Conservation (phyloP, 2,888 invertebrate genomes). For the Trachelus iudaicus region DNA sequence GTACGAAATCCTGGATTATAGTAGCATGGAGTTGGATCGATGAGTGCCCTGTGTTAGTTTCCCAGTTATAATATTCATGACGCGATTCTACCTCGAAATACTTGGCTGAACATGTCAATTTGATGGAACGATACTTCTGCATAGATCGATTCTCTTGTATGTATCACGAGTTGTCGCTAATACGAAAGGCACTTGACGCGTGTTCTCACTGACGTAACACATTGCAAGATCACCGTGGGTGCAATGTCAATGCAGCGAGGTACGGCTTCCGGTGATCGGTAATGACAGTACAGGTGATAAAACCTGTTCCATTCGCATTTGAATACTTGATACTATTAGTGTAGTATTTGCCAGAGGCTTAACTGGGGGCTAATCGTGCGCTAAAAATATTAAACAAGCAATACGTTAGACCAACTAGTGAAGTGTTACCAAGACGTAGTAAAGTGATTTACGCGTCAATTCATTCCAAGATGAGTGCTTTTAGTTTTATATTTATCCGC, state of each 20-base stretch:
- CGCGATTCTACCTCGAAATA: neutral
- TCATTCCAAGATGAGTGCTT: neutral
- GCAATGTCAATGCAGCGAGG: conserved; percentile 66
- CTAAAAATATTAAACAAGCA: neutral
- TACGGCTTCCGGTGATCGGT: conserved; percentile 65
- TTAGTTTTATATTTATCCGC: neutral
- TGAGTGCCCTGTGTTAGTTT: neutral
- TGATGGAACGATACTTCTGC: neutral
- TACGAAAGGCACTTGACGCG: conserved; percentile 62
- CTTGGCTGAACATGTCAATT: neutral
- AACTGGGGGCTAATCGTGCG: neutral
- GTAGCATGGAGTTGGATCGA: neutral
- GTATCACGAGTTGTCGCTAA: conserved; percentile 61
- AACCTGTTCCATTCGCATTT: neutral
- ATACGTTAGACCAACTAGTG: neutral
- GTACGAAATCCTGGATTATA: conserved; percentile 65
- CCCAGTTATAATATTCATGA: neutral
- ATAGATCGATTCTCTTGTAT: neutral
- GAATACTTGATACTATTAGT: neutral
- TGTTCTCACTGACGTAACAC: conserved; percentile 26
- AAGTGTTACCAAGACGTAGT: neutral
- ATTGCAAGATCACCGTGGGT: conserved; percentile 53
- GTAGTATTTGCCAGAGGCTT: neutral
- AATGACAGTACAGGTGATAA: neutral
- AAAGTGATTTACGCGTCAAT: neutral